These are phyloP conservation scores for Drosophila barbarae DNA, from an alignment of 2,888 invertebrate genomes.

Conservation along the genomic window DNA sequence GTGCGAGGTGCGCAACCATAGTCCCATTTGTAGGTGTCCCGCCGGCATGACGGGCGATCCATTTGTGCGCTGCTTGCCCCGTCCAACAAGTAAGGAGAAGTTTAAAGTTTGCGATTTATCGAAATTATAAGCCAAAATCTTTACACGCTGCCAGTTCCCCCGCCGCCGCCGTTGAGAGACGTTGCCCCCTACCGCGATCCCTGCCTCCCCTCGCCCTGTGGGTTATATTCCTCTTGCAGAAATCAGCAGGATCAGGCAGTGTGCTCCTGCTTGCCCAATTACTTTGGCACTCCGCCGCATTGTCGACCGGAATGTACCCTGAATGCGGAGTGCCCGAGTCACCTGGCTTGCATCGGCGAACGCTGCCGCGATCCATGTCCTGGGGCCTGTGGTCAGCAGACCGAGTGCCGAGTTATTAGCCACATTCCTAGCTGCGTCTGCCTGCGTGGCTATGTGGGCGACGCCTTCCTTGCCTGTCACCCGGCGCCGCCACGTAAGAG, in stretches of 20 bases:
- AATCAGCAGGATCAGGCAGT: slow-evolving; percentile 83
- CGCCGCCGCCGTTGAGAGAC: slow-evolving; percentile 55
- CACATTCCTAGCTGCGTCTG: slow-evolving; percentile 89
- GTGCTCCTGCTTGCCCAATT: slow-evolving; percentile 84
- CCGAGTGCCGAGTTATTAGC: slow-evolving; percentile 84
- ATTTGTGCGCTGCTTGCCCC: slow-evolving; percentile 84
- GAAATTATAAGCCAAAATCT: slow-evolving; percentile 9
- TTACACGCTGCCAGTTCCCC: slow-evolving; percentile 50
- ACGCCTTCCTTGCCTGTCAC: slow-evolving; percentile 84
- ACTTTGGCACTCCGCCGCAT: slow-evolving; percentile 86
- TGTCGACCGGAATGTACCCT: slow-evolving; percentile 86
- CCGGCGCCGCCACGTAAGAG: slow-evolving; percentile 67
- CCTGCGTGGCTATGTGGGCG: slow-evolving; percentile 85
- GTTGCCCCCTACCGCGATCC: slow-evolving; percentile 80
- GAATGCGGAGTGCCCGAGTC: slow-evolving; percentile 87
- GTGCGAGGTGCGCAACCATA: slow-evolving; percentile 88
- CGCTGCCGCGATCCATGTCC: slow-evolving; percentile 90
- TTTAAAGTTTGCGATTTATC: not conserved
- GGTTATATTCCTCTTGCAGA: slow-evolving; percentile 84
- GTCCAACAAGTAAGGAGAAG: slow-evolving; percentile 80
- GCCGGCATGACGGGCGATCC: slow-evolving; percentile 87
- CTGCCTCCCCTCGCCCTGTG: slow-evolving; percentile 85
- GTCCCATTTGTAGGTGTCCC: slow-evolving; percentile 88
- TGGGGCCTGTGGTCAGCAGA: slow-evolving; percentile 86
- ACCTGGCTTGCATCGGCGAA: slow-evolving; percentile 87